A percentile compares a stretch with the other conserved stretches of the same genome.
phyloP scores from a whole-genome alignment of 2,797 vertebrate species.

The Notolepis coatsorum region DNA sequence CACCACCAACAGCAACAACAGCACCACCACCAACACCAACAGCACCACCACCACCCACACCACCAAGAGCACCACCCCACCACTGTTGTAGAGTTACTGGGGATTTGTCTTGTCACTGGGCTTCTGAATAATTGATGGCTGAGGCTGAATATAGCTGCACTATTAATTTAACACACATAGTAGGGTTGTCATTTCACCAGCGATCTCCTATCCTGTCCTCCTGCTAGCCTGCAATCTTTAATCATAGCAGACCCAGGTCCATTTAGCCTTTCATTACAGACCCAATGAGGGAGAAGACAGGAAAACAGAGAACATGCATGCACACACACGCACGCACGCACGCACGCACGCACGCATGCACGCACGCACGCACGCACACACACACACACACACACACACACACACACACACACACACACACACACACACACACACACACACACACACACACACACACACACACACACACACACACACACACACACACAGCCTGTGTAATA shows the following conservation, averaged over 20 bases:
- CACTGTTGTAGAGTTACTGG: conserved; percentile 40
- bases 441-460: not conserved
- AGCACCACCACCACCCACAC: conserved; percentile 31
- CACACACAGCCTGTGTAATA: too few species aligned
- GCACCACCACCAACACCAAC: conserved; percentile 4
- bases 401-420: not conserved
- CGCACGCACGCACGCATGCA: not conserved
- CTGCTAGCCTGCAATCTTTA: conserved; percentile 63
- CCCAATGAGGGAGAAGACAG: conserved; percentile 45
- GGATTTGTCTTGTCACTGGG: conserved; percentile 60
- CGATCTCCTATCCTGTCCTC: conserved; percentile 42
- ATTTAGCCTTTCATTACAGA: conserved; percentile 69
- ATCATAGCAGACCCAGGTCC: conserved; percentile 57
- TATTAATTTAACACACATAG: conserved; percentile 72
- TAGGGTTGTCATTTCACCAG: conserved; percentile 64
- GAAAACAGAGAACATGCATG: conserved; percentile 34
- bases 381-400: not conserved
- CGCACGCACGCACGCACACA: not conserved
- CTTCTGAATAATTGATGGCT: conserved; percentile 69
- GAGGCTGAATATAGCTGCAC: conserved; percentile 63
- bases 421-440: not conserved
- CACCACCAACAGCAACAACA: too few species aligned
- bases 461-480: too few species aligned
- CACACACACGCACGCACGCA: not conserved
- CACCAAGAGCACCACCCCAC: conserved; percentile 30